phyloP scores from a whole-genome alignment of 2,797 vertebrate species.

The Myotis daubentonii region DNA sequence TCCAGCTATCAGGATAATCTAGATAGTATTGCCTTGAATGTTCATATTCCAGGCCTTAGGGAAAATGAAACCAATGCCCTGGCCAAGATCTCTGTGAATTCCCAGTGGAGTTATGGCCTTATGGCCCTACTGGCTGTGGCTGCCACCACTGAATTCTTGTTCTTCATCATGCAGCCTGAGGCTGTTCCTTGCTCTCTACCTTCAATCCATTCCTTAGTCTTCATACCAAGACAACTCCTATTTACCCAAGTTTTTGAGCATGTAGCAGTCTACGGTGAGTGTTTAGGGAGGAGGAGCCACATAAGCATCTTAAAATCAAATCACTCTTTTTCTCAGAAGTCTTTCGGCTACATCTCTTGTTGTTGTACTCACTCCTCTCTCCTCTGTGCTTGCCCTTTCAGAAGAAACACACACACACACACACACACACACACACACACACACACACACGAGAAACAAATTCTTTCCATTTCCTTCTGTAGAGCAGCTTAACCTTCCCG shows the following conservation, averaged over 20 bases:
- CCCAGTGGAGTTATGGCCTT: slow-evolving; percentile 36
- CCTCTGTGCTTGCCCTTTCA: background rate
- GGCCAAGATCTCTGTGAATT: background rate
- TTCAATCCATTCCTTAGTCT: slow-evolving; percentile 8
- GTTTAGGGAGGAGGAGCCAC: background rate
- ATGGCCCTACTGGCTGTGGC: background rate
- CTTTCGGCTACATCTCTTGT: background rate
- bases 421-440: background rate
- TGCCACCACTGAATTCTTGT: background rate
- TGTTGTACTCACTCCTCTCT: background rate
- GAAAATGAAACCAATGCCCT: background rate
- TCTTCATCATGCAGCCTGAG: background rate
- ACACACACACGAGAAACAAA: background rate
- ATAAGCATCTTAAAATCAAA: slow-evolving; percentile 11
- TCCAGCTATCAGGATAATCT: background rate
- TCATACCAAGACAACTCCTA: background rate
- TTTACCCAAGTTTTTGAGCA: background rate
- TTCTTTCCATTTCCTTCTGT: slow-evolving; percentile 61
- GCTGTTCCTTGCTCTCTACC: background rate
- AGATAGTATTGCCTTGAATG: background rate
- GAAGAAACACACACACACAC: background rate
- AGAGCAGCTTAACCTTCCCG: slow-evolving; percentile 16
- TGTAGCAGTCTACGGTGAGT: background rate
- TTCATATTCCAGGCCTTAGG: slow-evolving; percentile 12
- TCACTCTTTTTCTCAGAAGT: background rate